Evolutionary conservation across 2,113 vertebrate genomes (phyloP).

Genomic region (Hucho hucho): DNA sequence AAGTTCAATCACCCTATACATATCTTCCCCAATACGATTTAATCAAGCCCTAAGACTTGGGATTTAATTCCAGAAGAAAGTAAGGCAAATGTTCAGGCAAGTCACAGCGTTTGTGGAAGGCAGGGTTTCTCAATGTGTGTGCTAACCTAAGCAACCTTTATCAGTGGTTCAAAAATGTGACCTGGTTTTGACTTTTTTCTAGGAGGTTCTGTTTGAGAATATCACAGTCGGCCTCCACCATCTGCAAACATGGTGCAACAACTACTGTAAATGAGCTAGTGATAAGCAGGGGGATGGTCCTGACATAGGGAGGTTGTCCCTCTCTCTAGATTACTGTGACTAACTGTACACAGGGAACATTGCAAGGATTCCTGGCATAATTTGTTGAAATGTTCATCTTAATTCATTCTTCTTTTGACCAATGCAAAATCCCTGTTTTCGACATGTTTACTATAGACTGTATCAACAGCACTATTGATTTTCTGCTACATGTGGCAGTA

Average conservation of each 20-base stretch:
- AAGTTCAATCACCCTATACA: too few species aligned
- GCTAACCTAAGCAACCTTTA: too few species aligned
- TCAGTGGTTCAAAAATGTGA: background rate
- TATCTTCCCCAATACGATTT: too few species aligned
- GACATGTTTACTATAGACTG: background rate
- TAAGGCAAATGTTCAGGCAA: too few species aligned
- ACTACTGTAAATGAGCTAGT: background rate
- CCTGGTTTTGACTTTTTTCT: background rate
- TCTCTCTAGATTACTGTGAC: background rate
- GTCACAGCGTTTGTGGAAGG: too few species aligned
- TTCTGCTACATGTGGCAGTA: background rate
- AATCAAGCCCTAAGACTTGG: too few species aligned
- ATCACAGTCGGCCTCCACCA: background rate
- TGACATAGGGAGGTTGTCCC: background rate
- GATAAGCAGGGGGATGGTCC: background rate
- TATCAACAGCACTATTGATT: conserved; percentile 1
- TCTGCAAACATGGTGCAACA: background rate
- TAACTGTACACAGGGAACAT: background rate
- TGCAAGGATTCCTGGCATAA: background rate
- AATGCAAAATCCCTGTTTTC: conserved; percentile 3
- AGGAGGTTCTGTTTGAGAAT: background rate
- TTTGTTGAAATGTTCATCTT: background rate
- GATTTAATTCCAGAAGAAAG: too few species aligned
- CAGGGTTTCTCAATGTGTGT: too few species aligned
- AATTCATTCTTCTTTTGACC: too few species aligned